Evolutionary conservation across 2,113 vertebrate genomes (phyloP).

Genomic region (Loxodonta africana): DNA sequence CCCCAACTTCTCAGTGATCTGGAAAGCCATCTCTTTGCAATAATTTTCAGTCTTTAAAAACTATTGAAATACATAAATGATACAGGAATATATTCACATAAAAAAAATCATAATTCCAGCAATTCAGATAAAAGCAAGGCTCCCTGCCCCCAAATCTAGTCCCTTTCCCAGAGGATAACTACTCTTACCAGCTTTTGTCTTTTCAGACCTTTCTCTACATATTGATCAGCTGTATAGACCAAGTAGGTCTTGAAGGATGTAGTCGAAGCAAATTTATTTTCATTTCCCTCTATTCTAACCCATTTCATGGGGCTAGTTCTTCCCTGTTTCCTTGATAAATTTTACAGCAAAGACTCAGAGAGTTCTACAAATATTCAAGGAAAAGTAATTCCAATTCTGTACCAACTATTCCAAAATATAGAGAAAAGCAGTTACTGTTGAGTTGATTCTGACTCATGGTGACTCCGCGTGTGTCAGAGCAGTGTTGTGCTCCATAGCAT

Average conservation of each 20-base stretch:
- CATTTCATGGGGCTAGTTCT: neutral
- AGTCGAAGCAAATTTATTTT: neutral
- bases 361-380: neutral
- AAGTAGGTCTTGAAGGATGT: neutral
- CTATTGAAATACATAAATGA: neutral
- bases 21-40: neutral
- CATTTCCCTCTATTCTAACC: neutral
- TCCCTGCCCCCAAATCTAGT: neutral
- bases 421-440: too few species aligned
- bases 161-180: neutral
- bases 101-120: neutral
- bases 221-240: neutral
- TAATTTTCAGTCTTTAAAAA: neutral
- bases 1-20: neutral
- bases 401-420: neutral
- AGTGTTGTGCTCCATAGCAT: too few species aligned
- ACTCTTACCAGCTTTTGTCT: neutral
- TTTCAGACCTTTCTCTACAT: neutral
- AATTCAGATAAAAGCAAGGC: constrained; percentile 4
- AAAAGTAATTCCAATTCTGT: neutral
- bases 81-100: neutral
- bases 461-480: too few species aligned
- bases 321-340: neutral
- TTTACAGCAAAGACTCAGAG: neutral
- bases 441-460: too few species aligned